Conservation (phyloP, 2,888 invertebrate genomes). For the Onthophagus sagittarius region DNA sequence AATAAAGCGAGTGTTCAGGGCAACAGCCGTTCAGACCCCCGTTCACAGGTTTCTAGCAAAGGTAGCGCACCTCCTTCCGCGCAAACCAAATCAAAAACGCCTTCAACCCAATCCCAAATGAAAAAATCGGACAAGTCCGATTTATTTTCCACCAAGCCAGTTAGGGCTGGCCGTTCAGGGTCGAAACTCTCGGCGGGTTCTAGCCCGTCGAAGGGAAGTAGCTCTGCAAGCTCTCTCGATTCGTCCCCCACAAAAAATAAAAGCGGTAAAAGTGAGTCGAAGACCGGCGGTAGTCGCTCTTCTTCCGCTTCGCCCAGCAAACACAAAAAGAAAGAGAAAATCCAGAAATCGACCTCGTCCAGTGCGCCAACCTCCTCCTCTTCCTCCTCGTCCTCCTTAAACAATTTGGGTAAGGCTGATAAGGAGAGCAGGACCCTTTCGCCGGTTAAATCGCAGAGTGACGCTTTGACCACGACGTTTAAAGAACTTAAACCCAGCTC, state of each 20-base stretch:
- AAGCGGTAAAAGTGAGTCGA: conserved; percentile 30
- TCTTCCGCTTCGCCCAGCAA: conserved; percentile 31
- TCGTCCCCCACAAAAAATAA: conserved; percentile 44
- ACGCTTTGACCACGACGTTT: conserved; percentile 39
- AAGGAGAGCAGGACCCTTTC: conserved; percentile 18
- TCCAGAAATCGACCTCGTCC: conserved; percentile 14
- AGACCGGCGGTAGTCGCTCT: conserved; percentile 27
- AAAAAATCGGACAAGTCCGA: conserved; percentile 32
- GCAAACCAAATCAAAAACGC: conserved; percentile 31
- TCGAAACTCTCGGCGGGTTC: conserved; percentile 30
- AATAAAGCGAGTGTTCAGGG: conserved; percentile 46
- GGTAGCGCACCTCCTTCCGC: conserved; percentile 32
- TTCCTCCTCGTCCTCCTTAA: conserved; percentile 8
- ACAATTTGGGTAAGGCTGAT: conserved; percentile 14
- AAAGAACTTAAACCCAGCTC: conserved; percentile 57
- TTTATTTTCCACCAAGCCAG: conserved; percentile 32
- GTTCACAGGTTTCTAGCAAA: conserved; percentile 44
- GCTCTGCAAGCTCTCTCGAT: conserved; percentile 35
- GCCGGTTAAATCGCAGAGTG: conserved; percentile 15
- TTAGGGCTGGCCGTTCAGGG: conserved; percentile 33
- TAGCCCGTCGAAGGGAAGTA: conserved; percentile 30
- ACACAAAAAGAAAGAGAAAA: conserved; percentile 32
- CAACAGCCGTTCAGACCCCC: conserved; percentile 44
- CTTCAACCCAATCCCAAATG: conserved; percentile 33
- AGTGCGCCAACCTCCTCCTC: not conserved